Evolutionary conservation across 2,888 invertebrate genomes (phyloP).

Genomic region (Willowsia nigromaculata): DNA sequence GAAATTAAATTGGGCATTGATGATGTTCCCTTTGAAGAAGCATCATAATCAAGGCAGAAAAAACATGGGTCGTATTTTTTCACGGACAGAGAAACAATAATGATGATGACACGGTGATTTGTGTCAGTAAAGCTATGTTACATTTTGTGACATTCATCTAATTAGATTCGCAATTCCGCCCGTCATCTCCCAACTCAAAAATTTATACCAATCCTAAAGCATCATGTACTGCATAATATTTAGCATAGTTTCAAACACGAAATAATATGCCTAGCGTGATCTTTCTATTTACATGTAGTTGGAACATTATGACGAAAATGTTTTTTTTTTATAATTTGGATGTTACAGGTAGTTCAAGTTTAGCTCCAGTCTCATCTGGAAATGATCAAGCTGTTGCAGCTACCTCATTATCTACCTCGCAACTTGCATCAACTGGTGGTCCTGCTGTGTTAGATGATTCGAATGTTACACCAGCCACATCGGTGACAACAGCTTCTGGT

Average conservation of each 20-base stretch:
- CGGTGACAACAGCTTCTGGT: background rate
- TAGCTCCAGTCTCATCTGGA: conserved; percentile 50
- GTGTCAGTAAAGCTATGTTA: conserved; percentile 59
- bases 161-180: conserved; percentile 62
- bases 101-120: conserved; percentile 72
- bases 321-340: background rate
- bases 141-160: conserved; percentile 68
- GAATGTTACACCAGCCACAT: background rate
- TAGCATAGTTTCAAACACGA: too few relatives aligned
- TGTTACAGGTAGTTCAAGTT: conserved; percentile 64
- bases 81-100: conserved; percentile 63
- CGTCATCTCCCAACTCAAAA: conserved; percentile 26
- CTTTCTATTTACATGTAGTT: background rate
- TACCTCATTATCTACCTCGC: conserved; percentile 67
- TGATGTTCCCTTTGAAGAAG: background rate
- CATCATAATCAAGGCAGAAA: background rate
- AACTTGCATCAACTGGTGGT: conserved; percentile 66
- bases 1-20: background rate
- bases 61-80: conserved; percentile 39
- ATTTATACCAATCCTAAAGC: conserved; percentile 2
- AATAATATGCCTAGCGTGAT: too few relatives aligned
- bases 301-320: background rate
- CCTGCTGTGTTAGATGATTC: conserved; percentile 52
- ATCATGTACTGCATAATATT: too few relatives aligned
- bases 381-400: conserved; percentile 62